Percentiles rank a stretch among this genome's conserved stretches.
phyloP scores from a whole-genome alignment of 1,140 invertebrate species.

The Marisa cornuarietis region DNA sequence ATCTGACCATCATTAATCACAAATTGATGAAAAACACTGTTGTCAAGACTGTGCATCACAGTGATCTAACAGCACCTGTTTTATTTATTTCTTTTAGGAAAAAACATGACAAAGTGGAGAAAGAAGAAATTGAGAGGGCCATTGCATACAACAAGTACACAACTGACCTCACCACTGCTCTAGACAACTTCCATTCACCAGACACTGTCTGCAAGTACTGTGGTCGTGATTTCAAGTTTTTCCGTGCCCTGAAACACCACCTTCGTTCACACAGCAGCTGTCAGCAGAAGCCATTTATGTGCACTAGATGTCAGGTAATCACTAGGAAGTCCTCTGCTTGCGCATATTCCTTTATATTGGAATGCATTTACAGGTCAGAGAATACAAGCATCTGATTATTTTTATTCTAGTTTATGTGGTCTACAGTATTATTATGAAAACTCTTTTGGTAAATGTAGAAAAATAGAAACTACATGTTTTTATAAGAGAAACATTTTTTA shows the following conservation, averaged over 20 bases:
- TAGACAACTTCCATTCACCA: slow-evolving; percentile 48
- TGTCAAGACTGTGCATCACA: too few relatives aligned
- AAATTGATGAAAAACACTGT: too few relatives aligned
- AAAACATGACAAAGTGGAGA: slow-evolving; percentile 82
- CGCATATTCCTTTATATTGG: too few relatives aligned
- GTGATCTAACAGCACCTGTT: neutral
- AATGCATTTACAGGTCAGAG: too few relatives aligned
- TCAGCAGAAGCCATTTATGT: slow-evolving; percentile 65
- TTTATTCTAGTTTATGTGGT: too few relatives aligned
- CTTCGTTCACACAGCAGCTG: slow-evolving; percentile 64
- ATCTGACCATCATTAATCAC: too few relatives aligned
- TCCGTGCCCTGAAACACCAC: slow-evolving; percentile 66
- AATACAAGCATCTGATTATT: too few relatives aligned
- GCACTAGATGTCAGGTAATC: slow-evolving; percentile 55
- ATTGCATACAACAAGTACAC: slow-evolving; percentile 82
- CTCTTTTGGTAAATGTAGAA: too few relatives aligned
- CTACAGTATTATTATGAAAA: too few relatives aligned
- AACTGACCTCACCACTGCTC: slow-evolving; percentile 76
- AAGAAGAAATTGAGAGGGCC: slow-evolving; percentile 85
- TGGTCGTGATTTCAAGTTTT: slow-evolving; percentile 66
- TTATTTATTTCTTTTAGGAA: slow-evolving; percentile 65
- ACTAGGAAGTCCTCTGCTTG: too few relatives aligned
- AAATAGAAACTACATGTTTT: too few relatives aligned
- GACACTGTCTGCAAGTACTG: slow-evolving; percentile 68
- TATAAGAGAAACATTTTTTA: too few relatives aligned